Evolutionary conservation across 2,797 vertebrate genomes (phyloP).

Genomic region (Brotula barbata): DNA sequence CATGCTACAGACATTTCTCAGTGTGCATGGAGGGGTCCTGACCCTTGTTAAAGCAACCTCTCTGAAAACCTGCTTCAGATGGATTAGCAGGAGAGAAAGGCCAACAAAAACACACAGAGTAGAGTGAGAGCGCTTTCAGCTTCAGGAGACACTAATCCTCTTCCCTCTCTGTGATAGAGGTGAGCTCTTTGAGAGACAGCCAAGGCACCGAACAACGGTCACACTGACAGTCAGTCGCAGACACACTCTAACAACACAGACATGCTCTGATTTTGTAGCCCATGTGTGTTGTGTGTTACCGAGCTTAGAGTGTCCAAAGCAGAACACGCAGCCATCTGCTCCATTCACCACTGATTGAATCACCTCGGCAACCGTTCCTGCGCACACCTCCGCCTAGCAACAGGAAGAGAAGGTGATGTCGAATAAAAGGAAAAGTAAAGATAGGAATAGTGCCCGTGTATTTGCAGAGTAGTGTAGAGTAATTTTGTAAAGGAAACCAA

Average conservation of each 20-base stretch:
- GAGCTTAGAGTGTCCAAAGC: conserved; percentile 96
- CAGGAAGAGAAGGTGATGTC: conserved; percentile 28
- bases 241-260: conserved; percentile 38
- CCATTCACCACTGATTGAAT: conserved; percentile 99
- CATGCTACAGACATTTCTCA: conserved; percentile 44
- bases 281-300: conserved; percentile 75
- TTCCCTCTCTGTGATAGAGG: conserved; percentile 64
- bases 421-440: too few species aligned
- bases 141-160: conserved; percentile 69
- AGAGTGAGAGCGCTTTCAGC: conserved; percentile 69
- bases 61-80: conserved; percentile 63
- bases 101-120: conserved; percentile 41
- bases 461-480: too few species aligned
- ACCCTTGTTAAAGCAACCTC: conserved; percentile 64
- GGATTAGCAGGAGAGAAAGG: conserved; percentile 62
- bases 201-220: conserved; percentile 47
- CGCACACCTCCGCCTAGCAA: conserved; percentile 93
- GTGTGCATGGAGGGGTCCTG: conserved; percentile 53
- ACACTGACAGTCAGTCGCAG: conserved; percentile 42
- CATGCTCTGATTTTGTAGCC: conserved; percentile 26
- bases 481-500: too few species aligned
- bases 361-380: conserved; percentile 96
- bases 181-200: conserved; percentile 50
- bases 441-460: too few species aligned
- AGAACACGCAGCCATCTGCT: conserved; percentile 98